Base-by-base conservation (phyloP, 2,113 vertebrate species). In the Podocnemis expansa region DNA sequence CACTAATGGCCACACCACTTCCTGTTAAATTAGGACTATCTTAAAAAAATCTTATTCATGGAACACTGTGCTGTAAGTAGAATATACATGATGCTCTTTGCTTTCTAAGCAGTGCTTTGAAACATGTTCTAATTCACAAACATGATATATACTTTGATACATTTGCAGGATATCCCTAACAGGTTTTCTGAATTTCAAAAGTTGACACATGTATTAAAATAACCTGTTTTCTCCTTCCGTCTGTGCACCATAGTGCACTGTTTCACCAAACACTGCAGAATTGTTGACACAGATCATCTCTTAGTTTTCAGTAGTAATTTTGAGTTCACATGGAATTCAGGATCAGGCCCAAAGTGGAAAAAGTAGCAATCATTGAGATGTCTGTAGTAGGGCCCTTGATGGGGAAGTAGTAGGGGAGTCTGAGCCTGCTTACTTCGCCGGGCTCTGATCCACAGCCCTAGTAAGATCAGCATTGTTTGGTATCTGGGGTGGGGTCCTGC, bases 1-100 rank as follows among this genome's bases (percentile, higher is more conserved):
- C 96, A 94, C 95, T 96, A 94, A 92, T 10, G n/a, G 94, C 95
- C 93, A 93, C 94, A n/a, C 58, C 93, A 88, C 80, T 89, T 94
- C 88, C 94, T 84, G 89, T 93, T 27, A 75, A 58, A 89, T 93
- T 90, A 22, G 80, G 5, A 9, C 43, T 89, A 78, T 89, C 91
- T 91, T 79, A 31, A 89, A 94, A 89, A 95, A 95, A 93, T 87
- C 89, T 95, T 92, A 87, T 96, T 95, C 95, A 79, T 31, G 85
- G 94, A 93, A 82, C 34, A 70, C 80, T 0, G 0, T 70, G 80
- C 89, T 93, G 91, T 97, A 94, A 95, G 91, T 93, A 92, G 96
- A 89, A 56, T 27, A 84, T 70, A 63, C 91, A 93, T 31, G 94
- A n/a, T 90, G 80, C 91, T 95, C 80, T 88, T 89, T 88, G 78